Evolutionary conservation across 2,113 vertebrate genomes (phyloP), one percentile per base, ranked within the genome.

Genomic region (Sterrhoptilus dennistouni): DNA sequence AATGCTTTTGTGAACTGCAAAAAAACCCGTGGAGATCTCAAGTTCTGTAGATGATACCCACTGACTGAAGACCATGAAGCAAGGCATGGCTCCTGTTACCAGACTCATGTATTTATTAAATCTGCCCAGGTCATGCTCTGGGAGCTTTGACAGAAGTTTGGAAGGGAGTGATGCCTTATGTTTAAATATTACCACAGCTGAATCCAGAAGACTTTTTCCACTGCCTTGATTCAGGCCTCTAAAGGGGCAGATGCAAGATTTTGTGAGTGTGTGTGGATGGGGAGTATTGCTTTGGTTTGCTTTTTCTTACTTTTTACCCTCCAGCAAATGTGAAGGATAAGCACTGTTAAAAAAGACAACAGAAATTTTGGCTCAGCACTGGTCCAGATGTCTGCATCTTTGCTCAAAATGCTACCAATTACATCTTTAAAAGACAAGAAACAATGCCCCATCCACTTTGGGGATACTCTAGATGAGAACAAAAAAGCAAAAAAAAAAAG

Each of bases 351-450:
- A 89, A 90, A 88, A 83, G 33, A 28, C 31, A 84, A 75, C 29
- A 75, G 82, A 68, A 64, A 52, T 75, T 91, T 92, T 96, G 91
- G 77, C 89, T 91, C 38, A 71, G 80, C 85, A 5, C 5, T 60
- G 29, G 35, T 71, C 89, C 89, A 95, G 93, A 87, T 96, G 87
- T 89, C 84, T 84, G 27, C 21, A 75, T 94, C 81, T 84, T 89
- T 70, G 24, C 61, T 93, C 11, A 63, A 28, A 47, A 1, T 52
- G 36, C 42, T 84, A 85, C 13, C 25, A 83, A 83, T 8, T 74
- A 42, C 60, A 89, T 84, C 69, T 89, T 89, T 78, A 35, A 87
- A 93, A 59, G n/a, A 56, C 44, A 74, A 86, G 59, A 87, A 83
- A 89, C 56, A 89, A 82, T 84, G 65, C 2, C 29, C 47, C 44